Conservation (phyloP, 2,888 invertebrate species). For the Phlogophora meticulosa region DNA sequence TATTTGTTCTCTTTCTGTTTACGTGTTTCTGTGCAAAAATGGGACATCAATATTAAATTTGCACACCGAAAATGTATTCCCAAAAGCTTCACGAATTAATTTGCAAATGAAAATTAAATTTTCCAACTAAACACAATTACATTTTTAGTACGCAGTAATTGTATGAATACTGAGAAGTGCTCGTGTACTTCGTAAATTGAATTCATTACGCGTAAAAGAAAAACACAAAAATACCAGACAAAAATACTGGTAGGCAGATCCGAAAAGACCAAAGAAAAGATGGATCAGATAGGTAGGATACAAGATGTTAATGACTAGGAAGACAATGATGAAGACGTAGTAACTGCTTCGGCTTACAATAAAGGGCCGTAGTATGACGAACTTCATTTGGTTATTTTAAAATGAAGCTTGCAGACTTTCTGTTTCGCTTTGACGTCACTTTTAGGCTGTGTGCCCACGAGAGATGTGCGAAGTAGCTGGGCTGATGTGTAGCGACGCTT, state of each 20-base stretch:
- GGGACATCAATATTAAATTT: constrained; percentile 3
- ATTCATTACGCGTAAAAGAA: neutral
- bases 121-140: constrained; percentile 14
- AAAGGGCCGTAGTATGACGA: too few species aligned
- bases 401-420: too few species aligned
- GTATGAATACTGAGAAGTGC: constrained; percentile 17
- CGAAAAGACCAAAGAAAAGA: too few species aligned
- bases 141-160: constrained; percentile 3
- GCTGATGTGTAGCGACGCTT: too few species aligned
- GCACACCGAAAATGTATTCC: constrained; percentile 2
- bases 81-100: constrained; percentile 25
- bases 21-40: neutral
- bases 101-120: constrained; percentile 27
- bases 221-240: neutral
- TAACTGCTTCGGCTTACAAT: too few species aligned
- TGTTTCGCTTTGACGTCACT: too few species aligned
- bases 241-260: neutral
- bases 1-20: neutral
- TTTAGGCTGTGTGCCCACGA: too few species aligned
- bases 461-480: too few species aligned
- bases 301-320: too few species aligned
- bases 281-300: too few species aligned
- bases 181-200: constrained; percentile 9
- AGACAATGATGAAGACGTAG: too few species aligned
- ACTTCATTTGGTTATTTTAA: too few species aligned